Evolutionary conservation across 2,113 vertebrate genomes (phyloP).

Genomic region (human): DNA sequence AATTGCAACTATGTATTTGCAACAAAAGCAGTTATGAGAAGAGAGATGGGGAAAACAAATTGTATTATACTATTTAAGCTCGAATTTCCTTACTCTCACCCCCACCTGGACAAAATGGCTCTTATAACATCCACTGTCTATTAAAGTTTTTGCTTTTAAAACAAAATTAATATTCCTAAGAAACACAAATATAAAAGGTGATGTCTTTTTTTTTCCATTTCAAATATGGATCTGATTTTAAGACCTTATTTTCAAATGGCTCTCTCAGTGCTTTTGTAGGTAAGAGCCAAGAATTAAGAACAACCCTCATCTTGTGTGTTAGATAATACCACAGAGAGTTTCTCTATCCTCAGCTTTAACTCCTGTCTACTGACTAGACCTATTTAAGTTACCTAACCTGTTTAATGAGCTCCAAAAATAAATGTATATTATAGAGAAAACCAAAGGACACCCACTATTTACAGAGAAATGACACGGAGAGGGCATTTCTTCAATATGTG

Average conservation of each 20-base stretch:
- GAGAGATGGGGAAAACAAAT: not conserved
- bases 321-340: slow-evolving; percentile 72
- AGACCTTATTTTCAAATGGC: slow-evolving; percentile 36
- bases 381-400: slow-evolving; percentile 72
- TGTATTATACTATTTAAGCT: not conserved
- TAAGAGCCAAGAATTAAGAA: slow-evolving; percentile 46
- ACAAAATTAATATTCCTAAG: not conserved
- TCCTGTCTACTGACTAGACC: slow-evolving; percentile 61
- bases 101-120: not conserved
- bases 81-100: not conserved
- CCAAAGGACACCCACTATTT: slow-evolving; percentile 43
- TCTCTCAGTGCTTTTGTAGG: not conserved
- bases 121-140: not conserved
- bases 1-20: not conserved
- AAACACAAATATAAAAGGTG: not conserved
- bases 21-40: not conserved
- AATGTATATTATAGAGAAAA: slow-evolving; percentile 69
- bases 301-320: not conserved
- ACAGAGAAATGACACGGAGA: slow-evolving; percentile 68
- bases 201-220: not conserved
- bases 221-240: not conserved
- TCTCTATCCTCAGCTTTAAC: slow-evolving; percentile 40
- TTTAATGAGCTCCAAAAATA: slow-evolving; percentile 80
- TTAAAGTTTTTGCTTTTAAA: not conserved
- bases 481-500: slow-evolving; percentile 38